phyloP scores from a whole-genome alignment of 2,888 invertebrate genomes.

The Stenolophus ochropezus region DNA sequence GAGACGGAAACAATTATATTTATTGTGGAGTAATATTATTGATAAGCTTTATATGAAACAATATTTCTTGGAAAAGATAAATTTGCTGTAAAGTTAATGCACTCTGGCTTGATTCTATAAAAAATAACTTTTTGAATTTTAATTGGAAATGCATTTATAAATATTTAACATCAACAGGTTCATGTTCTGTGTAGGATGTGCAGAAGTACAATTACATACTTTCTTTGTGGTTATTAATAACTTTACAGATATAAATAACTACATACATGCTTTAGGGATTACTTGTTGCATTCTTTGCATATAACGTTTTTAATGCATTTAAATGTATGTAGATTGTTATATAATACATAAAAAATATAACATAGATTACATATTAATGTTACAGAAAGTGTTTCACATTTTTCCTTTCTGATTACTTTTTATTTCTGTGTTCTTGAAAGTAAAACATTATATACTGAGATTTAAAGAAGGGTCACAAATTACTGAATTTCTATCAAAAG shows the following conservation, averaged over 20 bases:
- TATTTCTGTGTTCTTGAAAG: neutral
- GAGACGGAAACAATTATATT: neutral
- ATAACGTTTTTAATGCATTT: neutral
- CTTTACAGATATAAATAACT: neutral
- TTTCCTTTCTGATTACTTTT: neutral
- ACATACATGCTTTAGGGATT: neutral
- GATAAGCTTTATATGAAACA: too few species aligned
- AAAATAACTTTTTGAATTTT: too few species aligned
- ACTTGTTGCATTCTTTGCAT: neutral
- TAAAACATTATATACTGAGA: too few species aligned
- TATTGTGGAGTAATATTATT: constrained; percentile 6
- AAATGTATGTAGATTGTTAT: neutral
- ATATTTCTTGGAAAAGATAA: constrained; percentile 25
- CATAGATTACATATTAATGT: neutral
- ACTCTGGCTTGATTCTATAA: neutral
- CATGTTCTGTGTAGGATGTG: neutral
- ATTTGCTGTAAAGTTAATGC: constrained; percentile 7
- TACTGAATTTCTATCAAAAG: too few species aligned
- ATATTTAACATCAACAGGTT: neutral
- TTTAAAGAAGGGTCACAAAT: too few species aligned
- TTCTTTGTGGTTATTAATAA: constrained; percentile 1
- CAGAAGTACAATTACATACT: constrained; percentile 1
- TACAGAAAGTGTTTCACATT: neutral
- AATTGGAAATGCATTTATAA: neutral
- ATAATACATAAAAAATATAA: neutral